phyloP scores from a whole-genome alignment of 2,113 vertebrate species.

The Penelope pileata region DNA sequence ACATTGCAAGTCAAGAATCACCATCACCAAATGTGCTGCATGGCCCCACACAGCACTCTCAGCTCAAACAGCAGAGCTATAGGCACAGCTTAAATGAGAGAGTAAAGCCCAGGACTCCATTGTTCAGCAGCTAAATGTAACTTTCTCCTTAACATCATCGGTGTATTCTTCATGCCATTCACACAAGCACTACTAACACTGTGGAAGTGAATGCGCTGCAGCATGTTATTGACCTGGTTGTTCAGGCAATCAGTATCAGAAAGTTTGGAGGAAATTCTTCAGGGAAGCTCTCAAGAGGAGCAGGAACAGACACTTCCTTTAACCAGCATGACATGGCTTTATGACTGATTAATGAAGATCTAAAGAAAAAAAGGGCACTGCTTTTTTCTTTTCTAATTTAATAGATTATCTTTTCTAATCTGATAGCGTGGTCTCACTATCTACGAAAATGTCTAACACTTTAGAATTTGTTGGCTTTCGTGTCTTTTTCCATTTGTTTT shows the following conservation, averaged over 20 bases:
- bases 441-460: neutral
- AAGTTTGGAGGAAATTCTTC: neutral
- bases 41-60: neutral
- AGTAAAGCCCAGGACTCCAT: neutral
- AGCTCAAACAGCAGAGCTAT: neutral
- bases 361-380: neutral
- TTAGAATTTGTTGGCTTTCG: neutral
- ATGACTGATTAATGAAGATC: neutral
- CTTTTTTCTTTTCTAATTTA: neutral
- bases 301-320: neutral
- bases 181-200: neutral
- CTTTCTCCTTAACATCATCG: neutral
- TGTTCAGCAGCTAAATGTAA: neutral
- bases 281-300: neutral
- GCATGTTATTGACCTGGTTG: too few relatives aligned
- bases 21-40: accelerated
- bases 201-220: neutral
- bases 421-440: neutral
- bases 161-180: neutral
- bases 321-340: neutral
- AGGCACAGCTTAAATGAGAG: neutral
- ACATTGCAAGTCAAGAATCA: neutral
- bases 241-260: neutral
- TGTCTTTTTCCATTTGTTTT: constrained; percentile 3
- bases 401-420: neutral